Conservation (phyloP, 2,888 invertebrate genomes). For the Drosophila subquinaria region DNA sequence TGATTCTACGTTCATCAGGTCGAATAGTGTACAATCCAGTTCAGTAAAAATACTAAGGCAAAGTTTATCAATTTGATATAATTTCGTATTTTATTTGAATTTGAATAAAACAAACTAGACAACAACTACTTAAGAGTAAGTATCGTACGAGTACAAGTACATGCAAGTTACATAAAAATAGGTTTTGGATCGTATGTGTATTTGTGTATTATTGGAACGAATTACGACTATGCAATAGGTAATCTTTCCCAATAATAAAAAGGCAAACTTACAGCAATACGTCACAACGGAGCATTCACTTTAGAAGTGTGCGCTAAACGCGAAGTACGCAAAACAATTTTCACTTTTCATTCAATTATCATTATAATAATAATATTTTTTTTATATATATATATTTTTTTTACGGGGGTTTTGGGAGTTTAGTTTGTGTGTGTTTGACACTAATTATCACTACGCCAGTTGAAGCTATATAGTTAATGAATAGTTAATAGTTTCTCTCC, state of each 20-base stretch:
- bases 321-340: slow-evolving; percentile 48
- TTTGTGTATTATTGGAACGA: slow-evolving; percentile 29
- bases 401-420: slow-evolving; percentile 5
- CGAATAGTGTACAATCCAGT: neutral
- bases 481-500: slow-evolving; percentile 16
- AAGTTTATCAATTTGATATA: slow-evolving; percentile 21
- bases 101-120: slow-evolving; percentile 80
- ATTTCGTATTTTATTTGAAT: slow-evolving; percentile 69
- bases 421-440: slow-evolving; percentile 79
- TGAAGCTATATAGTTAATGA: slow-evolving; percentile 69
- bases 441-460: slow-evolving; percentile 81
- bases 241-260: slow-evolving; percentile 35
- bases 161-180: slow-evolving; percentile 76
- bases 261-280: slow-evolving; percentile 74
- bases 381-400: slow-evolving; percentile 34
- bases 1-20: neutral
- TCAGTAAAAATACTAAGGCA: neutral
- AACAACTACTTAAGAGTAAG: slow-evolving; percentile 77
- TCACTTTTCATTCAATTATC: slow-evolving; percentile 13
- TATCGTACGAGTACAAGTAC: slow-evolving; percentile 65
- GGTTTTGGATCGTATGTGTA: slow-evolving; percentile 44
- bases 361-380: slow-evolving; percentile 23
- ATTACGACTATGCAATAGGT: slow-evolving; percentile 47
- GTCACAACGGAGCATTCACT: slow-evolving; percentile 59
- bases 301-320: slow-evolving; percentile 60